These are phyloP conservation scores for Parazoanthus swiftii DNA, from an alignment of 92 coral and sea anemone genomes.

Conservation along the genomic window DNA sequence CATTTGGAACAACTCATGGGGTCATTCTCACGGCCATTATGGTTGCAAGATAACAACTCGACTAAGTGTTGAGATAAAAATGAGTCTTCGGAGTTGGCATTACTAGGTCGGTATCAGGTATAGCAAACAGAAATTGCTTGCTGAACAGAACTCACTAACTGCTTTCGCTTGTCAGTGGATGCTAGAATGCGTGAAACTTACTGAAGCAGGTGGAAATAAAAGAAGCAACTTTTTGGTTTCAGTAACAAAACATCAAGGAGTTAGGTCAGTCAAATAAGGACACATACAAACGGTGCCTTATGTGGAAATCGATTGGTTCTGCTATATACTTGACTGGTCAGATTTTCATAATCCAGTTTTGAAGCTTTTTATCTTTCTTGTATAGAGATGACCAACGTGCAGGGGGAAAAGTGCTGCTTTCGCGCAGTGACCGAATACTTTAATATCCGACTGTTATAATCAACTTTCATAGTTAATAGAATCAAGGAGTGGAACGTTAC, in stretches of 20 bases:
- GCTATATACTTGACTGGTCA: background rate
- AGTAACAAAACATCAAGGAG: background rate
- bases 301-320: background rate
- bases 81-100: background rate
- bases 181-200: background rate
- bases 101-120: too few relatives aligned
- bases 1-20: background rate
- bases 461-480: background rate
- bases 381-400: background rate
- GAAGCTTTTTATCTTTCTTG: background rate
- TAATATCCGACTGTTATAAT: background rate
- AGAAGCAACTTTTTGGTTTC: background rate
- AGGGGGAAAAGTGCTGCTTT: background rate
- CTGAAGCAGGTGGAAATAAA: background rate
- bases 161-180: background rate
- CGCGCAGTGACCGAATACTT: background rate
- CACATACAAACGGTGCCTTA: background rate
- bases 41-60: background rate
- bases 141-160: too few relatives aligned
- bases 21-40: slow-evolving; percentile 4
- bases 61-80: background rate
- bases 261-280: background rate
- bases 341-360: background rate
- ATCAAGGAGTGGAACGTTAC: background rate
- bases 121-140: too few relatives aligned